Evolutionary conservation across 2,113 vertebrate genomes (phyloP).

Genomic region (human): GRCh38 chr1:16121001-16121500

Average conservation of each 20-base stretch:
- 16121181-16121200: not conserved
- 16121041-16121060: not conserved
- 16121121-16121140: not conserved
- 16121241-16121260: not conserved
- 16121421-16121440: accelerated
- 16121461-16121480: not conserved
- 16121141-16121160: not conserved
- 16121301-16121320: not conserved
- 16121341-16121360: not conserved
- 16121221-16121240: not conserved
- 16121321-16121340: not conserved
- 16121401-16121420: accelerated
- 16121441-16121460: not conserved
- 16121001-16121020: not conserved
- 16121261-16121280: not conserved
- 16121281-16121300: not conserved
- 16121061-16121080: not conserved
- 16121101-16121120: not conserved
- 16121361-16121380: not conserved
- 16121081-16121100: not conserved
- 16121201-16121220: not conserved
- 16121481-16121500: not conserved
- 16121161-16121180: not conserved
- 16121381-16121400: not conserved
- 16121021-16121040: not conserved